Evolutionary conservation across 2,888 invertebrate genomes (phyloP).

Genomic region (Mycalesis mineus): DNA sequence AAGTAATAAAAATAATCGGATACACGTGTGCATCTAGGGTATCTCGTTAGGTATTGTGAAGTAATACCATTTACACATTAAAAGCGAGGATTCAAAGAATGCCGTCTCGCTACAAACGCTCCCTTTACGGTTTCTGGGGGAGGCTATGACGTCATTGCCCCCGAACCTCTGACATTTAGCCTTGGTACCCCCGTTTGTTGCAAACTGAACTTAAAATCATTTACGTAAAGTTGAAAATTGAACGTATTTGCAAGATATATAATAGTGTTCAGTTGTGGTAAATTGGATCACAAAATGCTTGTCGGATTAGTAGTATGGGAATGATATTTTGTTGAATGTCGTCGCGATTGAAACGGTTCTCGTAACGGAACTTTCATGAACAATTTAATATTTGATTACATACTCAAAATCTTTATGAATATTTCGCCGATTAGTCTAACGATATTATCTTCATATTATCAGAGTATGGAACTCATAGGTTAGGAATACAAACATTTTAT

Average conservation of each 20-base stretch:
- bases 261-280: constrained; percentile 9
- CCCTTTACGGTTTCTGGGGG: constrained; percentile 12
- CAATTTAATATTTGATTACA: too few relatives aligned
- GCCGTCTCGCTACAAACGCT: constrained; percentile 20
- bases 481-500: too few relatives aligned
- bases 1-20: not conserved
- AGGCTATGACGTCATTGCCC: constrained; percentile 28
- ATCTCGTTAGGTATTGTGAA: not conserved
- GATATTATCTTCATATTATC: too few relatives aligned
- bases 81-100: constrained; percentile 22
- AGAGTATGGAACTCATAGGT: too few relatives aligned
- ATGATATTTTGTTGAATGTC: constrained; percentile 10
- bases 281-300: constrained; percentile 28
- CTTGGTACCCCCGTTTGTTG: constrained; percentile 7
- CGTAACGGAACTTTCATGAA: not conserved
- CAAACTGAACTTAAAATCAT: constrained; percentile 9
- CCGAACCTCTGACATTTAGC: constrained; percentile 27
- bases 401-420: too few relatives aligned
- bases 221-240: not conserved
- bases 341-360: not conserved
- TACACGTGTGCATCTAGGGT: not conserved
- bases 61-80: constrained; percentile 14
- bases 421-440: too few relatives aligned
- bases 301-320: constrained; percentile 14
- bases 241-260: not conserved